Evolutionary conservation across 2,113 vertebrate species (phyloP), one percentile per base, ranked within the genome.

Genomic region (Sardina pilchardus): DNA sequence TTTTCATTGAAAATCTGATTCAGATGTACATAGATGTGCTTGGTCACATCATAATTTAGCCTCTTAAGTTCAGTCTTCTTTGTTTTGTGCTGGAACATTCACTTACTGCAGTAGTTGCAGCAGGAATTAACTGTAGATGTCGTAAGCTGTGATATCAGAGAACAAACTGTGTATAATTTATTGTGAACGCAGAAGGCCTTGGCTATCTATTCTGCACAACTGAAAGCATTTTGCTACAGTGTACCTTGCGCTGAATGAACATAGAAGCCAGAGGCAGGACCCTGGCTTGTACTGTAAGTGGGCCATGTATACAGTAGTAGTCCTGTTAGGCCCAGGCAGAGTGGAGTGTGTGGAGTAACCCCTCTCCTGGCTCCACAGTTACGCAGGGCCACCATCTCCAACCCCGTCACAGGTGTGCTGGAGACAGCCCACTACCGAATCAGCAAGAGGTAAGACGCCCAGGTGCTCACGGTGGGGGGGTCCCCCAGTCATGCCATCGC

Each of bases 321-420:
- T 12, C n/a, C 63, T 67, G n/a, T 9, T 1, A 12, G 63, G 63
- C 30, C 9, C 7, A 34, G 71, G 4, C 10, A 59, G 43, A 26
- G 81, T 16, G 71, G 81, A 53, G 88, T 82, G 87, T 97, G 95
- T 59, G 53, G 53, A 59, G 53, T 98, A 97, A 96, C 96, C 90
- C 93, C 91, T 96, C 95, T 93, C 86, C 91, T 99, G 97, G 97
- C 96, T 98, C 96, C 96, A 96, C 97, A 99, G 98, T 96, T 99
- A 91, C 99, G 97, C 96, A 98, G 98, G 96, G 98, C 98, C 95
- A 99, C 98, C 96, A 99, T 99, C 96, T 99, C 98, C 95, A 99
- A 99, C 94, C 98, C 98, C 92, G 89, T 99, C 97, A 99, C 98
- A 90, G 98, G 98, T 95, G 96, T 98, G 93, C 96, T 99, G 94